Conservation (phyloP, 2,888 invertebrate genomes). For the Anarsia innoxiella region DNA sequence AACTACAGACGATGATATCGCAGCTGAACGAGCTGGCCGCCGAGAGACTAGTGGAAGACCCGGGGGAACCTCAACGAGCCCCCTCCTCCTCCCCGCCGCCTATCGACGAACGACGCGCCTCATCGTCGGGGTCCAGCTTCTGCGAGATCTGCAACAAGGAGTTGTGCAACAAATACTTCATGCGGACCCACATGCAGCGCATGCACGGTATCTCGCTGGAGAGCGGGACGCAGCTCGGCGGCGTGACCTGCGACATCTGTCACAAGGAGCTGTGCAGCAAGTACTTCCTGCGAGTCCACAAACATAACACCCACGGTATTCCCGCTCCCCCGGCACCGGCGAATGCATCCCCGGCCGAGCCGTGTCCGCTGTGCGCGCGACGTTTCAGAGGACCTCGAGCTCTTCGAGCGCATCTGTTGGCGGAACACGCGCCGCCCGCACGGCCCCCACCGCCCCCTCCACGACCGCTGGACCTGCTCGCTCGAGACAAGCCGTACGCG, state of each 20-base stretch:
- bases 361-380: conserved; percentile 88
- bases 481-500: conserved; percentile 83
- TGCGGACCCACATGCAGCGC: conserved; percentile 99
- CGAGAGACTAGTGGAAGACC: conserved; percentile 59
- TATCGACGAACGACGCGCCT: conserved; percentile 68
- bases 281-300: conserved; percentile 97
- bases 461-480: conserved; percentile 75
- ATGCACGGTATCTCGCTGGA: conserved; percentile 98
- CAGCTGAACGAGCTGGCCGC: conserved; percentile 88
- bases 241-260: conserved; percentile 97
- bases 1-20: conserved; percentile 92
- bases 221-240: conserved; percentile 93
- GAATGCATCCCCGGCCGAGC: conserved; percentile 61
- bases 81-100: conserved; percentile 57
- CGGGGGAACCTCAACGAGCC: conserved; percentile 42
- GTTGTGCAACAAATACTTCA: conserved; percentile 99
- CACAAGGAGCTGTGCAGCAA: conserved; percentile 99
- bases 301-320: conserved; percentile 98
- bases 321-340: conserved; percentile 85
- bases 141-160: conserved; percentile 99
- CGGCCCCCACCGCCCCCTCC: conserved; percentile 55
- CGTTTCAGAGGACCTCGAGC: conserved; percentile 92
- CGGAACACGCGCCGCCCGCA: conserved; percentile 85
- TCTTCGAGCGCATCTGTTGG: conserved; percentile 88
- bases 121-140: conserved; percentile 85